Evolutionary conservation across 2,888 invertebrate genomes (phyloP).

Genomic region (Acronicta aceris): DNA sequence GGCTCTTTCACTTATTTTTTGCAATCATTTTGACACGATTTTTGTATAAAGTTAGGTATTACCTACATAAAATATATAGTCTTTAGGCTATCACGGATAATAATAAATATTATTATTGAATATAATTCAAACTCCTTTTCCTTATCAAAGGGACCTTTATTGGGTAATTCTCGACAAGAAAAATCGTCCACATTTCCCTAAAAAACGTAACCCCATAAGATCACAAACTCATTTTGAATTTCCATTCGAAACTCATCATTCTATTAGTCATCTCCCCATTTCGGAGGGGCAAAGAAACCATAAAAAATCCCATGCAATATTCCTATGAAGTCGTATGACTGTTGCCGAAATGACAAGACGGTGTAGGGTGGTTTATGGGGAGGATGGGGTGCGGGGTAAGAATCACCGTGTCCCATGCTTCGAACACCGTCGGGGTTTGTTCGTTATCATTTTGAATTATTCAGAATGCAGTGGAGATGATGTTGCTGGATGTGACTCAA

Average conservation of each 20-base stretch:
- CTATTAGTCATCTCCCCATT: slow-evolving; percentile 59
- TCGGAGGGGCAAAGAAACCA: slow-evolving; percentile 61
- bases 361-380: slow-evolving; percentile 23
- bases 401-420: slow-evolving; percentile 49
- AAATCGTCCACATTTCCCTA: slow-evolving; percentile 18
- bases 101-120: neutral
- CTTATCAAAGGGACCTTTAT: slow-evolving; percentile 14
- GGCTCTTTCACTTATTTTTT: no score
- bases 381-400: slow-evolving; percentile 7
- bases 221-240: slow-evolving; percentile 55
- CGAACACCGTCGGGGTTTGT: slow-evolving; percentile 40
- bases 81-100: no score
- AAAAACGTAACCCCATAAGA: slow-evolving; percentile 40
- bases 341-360: slow-evolving; percentile 58
- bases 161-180: slow-evolving; percentile 11
- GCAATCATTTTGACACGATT: no score
- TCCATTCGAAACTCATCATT: slow-evolving; percentile 50
- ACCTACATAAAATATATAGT: no score
- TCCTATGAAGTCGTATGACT: slow-evolving; percentile 61
- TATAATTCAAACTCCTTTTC: slow-evolving; percentile 21
- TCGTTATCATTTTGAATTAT: slow-evolving; percentile 68
- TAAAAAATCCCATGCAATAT: slow-evolving; percentile 63
- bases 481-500: slow-evolving; percentile 22
- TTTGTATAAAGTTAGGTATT: no score
- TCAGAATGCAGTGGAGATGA: slow-evolving; percentile 52